Evolutionary conservation across 2,888 invertebrate species (phyloP).

Genomic region (Calliphora vomitoria): DNA sequence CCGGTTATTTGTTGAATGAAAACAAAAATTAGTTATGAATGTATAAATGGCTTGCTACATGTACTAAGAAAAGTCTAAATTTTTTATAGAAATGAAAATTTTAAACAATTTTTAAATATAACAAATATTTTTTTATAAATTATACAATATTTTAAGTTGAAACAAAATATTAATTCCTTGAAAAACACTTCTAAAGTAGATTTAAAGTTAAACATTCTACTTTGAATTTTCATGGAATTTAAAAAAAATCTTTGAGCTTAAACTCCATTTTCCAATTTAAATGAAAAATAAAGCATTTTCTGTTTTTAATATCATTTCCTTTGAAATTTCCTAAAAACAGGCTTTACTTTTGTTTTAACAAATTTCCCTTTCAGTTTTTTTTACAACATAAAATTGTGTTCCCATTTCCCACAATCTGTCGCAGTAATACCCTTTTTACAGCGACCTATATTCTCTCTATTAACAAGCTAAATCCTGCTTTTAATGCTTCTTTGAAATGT

Average conservation of each 20-base stretch:
- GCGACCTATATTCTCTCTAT: not conserved
- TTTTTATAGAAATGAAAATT: not conserved
- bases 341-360: not conserved
- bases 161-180: too few species aligned
- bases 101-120: not conserved
- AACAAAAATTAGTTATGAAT: conserved; percentile 8
- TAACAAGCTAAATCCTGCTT: not conserved
- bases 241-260: too few species aligned
- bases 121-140: too few species aligned
- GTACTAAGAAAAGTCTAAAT: not conserved
- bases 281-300: too few species aligned
- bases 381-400: not conserved
- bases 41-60: too few species aligned
- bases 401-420: not conserved
- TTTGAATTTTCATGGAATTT: too few species aligned
- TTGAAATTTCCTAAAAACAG: not conserved
- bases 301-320: too few species aligned
- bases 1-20: conserved; percentile 52
- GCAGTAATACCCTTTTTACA: not conserved
- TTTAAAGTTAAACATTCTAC: too few species aligned
- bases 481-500: not conserved
- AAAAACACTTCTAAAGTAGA: too few species aligned
- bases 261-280: too few species aligned
- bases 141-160: too few species aligned
- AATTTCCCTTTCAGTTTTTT: not conserved